Evolutionary conservation across 2,113 vertebrate genomes (phyloP).

Genomic region (Oreochromis aureus): DNA sequence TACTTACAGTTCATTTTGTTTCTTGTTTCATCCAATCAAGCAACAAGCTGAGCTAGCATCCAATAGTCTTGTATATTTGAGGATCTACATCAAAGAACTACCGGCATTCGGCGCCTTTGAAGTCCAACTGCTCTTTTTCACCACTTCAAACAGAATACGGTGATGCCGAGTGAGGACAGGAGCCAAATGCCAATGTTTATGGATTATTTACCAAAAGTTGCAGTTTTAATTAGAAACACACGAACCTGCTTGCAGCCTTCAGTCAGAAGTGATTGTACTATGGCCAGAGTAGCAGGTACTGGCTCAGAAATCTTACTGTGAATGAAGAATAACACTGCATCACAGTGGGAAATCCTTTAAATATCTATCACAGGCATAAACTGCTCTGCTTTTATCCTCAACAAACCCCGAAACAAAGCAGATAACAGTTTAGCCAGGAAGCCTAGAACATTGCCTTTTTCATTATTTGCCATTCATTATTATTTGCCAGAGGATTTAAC

Average conservation of each 20-base stretch:
- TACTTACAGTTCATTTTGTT: not conserved
- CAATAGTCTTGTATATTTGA: slow-evolving; percentile 2
- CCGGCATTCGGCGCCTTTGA: slow-evolving; percentile 20
- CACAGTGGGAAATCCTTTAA: not conserved
- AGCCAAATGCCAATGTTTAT: slow-evolving; percentile 41
- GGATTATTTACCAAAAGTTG: slow-evolving; percentile 31
- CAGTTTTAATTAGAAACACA: slow-evolving; percentile 22
- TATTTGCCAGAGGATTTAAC: not conserved
- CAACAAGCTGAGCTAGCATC: not conserved
- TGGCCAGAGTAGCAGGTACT: not conserved
- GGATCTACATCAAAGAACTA: slow-evolving; percentile 27
- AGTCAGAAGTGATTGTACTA: not conserved
- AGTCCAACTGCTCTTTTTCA: slow-evolving; percentile 29
- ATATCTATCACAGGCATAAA: not conserved
- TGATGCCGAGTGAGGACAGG: slow-evolving; percentile 3
- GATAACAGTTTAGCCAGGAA: not conserved
- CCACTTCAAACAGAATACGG: slow-evolving; percentile 58
- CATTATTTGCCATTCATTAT: not conserved
- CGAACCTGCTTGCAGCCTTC: not conserved
- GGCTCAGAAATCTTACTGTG: not conserved
- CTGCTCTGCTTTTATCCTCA: not conserved
- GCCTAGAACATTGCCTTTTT: not conserved
- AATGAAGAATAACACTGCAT: not conserved
- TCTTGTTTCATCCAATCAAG: not conserved
- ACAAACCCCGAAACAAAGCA: not conserved